Base-by-base conservation (phyloP, 2,888 invertebrate species). In the Pachycephus smyrnensis region DNA sequence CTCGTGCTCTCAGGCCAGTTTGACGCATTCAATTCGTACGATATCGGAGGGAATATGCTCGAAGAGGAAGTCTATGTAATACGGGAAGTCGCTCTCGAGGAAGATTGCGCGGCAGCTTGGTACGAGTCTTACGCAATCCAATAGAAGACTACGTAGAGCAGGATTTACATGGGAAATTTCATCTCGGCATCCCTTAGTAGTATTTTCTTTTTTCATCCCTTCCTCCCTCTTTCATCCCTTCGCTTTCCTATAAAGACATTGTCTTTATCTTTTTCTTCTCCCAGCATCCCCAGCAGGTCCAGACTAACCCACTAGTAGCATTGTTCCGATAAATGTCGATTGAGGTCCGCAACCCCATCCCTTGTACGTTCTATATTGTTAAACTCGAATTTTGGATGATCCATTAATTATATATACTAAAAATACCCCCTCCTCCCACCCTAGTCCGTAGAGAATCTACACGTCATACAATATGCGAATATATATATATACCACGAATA, bases 121-220 rank as follows among this genome's bases (percentile, higher is more conserved):
- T 55, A 55, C 1, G 55, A 23, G 23, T 55, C 85, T 84, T 86
- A 81, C 81, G 81, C 79, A 78, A 68, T 80, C 75, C 37, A 81
- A 68, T 75, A 40, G 75, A 71, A 75, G 78, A 76, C 82, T 40
- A 15, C 15, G 15, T 40, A 79, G 75, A 76, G 68, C 75, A 76
- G 83, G 84, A 87, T 88, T 87, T 87, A 84, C 87, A 86, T 87
- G 86, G 85, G 83, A 87, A 86, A 87, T 87, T 85, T 85, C 85
- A 81, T 85, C 82, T 9, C 23, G 23, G 23, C 55, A 23, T 55
- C 23, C 55, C 55, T 55, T 3, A 55, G 23, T 55, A 23, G 15
- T 23, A 23, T 55, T 81, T 80, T 79, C 78, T 75, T 78, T 80
- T 81, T 2, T 23, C 55, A 55, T 23, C 55, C 55, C 6, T 15